Percentiles rank a stretch among this genome's conserved stretches.
phyloP scores from a whole-genome alignment of 1,140 invertebrate genomes.

The Araneus ventricosus region DNA sequence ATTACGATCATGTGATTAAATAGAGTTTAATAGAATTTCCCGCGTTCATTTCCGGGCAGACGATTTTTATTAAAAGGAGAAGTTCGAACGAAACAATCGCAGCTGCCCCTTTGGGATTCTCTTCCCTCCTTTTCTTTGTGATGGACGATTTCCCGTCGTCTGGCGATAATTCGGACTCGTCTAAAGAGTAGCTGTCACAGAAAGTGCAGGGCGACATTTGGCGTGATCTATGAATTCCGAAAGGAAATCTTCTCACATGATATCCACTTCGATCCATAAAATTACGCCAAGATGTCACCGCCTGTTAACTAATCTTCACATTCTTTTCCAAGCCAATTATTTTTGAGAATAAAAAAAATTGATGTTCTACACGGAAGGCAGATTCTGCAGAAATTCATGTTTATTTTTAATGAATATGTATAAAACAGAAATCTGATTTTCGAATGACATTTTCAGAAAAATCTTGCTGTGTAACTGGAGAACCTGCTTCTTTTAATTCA shows the following conservation, averaged over 20 bases:
- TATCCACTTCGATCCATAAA: background rate
- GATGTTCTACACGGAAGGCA: too few species aligned
- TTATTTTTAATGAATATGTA: too few species aligned
- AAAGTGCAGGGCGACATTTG: constrained; percentile 11
- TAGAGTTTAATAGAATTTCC: constrained; percentile 23
- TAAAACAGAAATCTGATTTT: too few species aligned
- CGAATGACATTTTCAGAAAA: too few species aligned
- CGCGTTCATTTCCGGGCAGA: background rate
- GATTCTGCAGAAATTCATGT: too few species aligned
- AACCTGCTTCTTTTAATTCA: too few species aligned
- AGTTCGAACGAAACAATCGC: constrained; percentile 24
- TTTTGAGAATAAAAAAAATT: too few species aligned
- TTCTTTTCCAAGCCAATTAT: too few species aligned
- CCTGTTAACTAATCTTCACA: background rate
- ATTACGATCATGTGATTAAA: constrained; percentile 9
- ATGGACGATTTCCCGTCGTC: constrained; percentile 39
- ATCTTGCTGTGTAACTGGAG: too few species aligned
- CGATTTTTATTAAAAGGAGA: constrained; percentile 1
- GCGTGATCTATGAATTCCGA: constrained; percentile 30
- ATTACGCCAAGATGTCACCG: background rate
- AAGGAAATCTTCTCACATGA: constrained; percentile 14
- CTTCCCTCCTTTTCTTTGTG: background rate
- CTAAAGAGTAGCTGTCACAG: background rate
- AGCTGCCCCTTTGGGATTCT: background rate
- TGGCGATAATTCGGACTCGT: background rate